Conservation (phyloP, 2,888 invertebrate species). For the Diplazon laetatorius region DNA sequence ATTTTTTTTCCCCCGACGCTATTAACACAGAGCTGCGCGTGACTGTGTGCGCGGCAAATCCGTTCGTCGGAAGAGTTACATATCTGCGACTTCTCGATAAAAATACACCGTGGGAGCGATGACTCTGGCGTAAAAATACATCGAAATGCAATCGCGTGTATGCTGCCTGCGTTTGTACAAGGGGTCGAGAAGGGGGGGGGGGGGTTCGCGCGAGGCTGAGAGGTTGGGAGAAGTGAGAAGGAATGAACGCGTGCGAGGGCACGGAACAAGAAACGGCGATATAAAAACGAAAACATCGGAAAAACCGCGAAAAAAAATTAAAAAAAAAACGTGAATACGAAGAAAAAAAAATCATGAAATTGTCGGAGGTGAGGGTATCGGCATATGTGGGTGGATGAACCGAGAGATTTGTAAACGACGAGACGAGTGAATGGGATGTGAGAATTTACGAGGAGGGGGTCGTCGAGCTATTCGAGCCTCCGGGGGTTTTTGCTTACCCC, state of each 20-base stretch:
- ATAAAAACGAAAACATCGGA: conserved; percentile 51
- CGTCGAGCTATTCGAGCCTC: conserved; percentile 47
- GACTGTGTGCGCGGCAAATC: conserved; percentile 36
- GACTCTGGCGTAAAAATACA: conserved; percentile 82
- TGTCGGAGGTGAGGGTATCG: conserved; percentile 44
- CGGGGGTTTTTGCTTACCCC: not conserved
- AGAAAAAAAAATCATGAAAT: conserved; percentile 8
- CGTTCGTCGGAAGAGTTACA: conserved; percentile 66
- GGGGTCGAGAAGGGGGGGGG: not conserved
- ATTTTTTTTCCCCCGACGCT: conserved; percentile 44
- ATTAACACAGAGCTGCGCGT: conserved; percentile 51
- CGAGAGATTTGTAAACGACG: conserved; percentile 67
- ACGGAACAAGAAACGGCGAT: conserved; percentile 46
- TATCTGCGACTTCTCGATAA: conserved; percentile 75
- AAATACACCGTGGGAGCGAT: conserved; percentile 82
- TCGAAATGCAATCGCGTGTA: conserved; percentile 77
- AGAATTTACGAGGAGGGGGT: conserved; percentile 70
- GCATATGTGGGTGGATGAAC: conserved; percentile 54
- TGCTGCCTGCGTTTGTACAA: conserved; percentile 57
- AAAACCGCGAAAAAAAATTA: conserved; percentile 62
- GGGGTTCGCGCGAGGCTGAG: not conserved
- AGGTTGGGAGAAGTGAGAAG: too few species aligned
- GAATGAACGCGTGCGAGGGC: conserved; percentile 42
- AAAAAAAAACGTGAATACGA: not conserved
- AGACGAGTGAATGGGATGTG: conserved; percentile 72